Percentiles rank a stretch among this genome's conserved stretches.
These are phyloP conservation scores for Urocynchramus pylzowi DNA, from an alignment of 2,113 vertebrate genomes.

Conservation along the genomic window DNA sequence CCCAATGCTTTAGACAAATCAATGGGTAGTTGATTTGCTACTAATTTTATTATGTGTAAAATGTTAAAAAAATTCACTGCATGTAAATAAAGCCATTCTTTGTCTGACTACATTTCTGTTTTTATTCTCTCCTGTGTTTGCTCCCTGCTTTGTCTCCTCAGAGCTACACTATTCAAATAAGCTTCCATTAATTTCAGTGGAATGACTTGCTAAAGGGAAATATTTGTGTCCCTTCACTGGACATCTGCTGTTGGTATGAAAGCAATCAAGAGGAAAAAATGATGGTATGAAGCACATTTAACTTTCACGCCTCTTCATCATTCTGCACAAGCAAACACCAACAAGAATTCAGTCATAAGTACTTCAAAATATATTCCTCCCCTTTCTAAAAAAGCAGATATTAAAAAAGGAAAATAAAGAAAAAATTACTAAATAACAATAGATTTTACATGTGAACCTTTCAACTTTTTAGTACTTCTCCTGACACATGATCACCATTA, in stretches of 20 bases:
- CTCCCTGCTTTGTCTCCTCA: conserved; percentile 7
- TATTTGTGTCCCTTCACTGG: conserved; percentile 66
- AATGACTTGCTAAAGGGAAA: conserved; percentile 70
- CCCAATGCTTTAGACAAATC: conserved; percentile 37
- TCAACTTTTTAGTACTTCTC: neutral
- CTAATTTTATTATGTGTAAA: conserved; percentile 46
- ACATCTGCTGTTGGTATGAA: conserved; percentile 68
- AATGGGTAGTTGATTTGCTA: conserved; percentile 46
- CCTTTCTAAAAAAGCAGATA: neutral
- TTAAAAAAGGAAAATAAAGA: neutral
- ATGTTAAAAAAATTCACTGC: conserved; percentile 28
- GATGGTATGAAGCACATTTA: conserved; percentile 62
- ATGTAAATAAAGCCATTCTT: conserved; percentile 40
- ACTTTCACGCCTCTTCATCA: conserved; percentile 61
- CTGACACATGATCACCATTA: neutral
- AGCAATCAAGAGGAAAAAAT: conserved; percentile 62
- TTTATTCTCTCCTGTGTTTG: conserved; percentile 2
- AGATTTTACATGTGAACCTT: neutral
- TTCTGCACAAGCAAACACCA: conserved; percentile 47
- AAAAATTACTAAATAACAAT: neutral
- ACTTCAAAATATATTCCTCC: neutral
- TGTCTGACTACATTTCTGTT: conserved; percentile 46
- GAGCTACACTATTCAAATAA: conserved; percentile 54
- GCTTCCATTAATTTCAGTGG: conserved; percentile 68
- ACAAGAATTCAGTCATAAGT: conserved; percentile 32